phyloP scores from a whole-genome alignment of 30 jellyfish, hydroid and myxozoan genomes.

The Aurelia coerulea region DNA sequence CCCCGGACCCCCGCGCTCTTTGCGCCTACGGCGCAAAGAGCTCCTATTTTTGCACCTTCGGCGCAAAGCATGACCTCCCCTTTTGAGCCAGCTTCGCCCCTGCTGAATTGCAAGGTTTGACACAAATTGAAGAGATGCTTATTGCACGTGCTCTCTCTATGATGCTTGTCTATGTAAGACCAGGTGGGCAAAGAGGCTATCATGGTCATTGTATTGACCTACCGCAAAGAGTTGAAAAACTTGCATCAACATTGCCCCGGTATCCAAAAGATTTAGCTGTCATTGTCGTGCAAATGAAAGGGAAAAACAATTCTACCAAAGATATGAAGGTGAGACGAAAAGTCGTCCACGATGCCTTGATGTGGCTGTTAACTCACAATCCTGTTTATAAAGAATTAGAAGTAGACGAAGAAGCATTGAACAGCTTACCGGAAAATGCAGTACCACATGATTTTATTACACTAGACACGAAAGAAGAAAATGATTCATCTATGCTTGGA shows the following conservation, averaged over 20 bases:
- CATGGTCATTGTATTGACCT: slow-evolving; percentile 13
- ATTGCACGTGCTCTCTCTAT: slow-evolving; percentile 30
- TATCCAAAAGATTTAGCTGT: slow-evolving; percentile 1
- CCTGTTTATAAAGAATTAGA: slow-evolving; percentile 6
- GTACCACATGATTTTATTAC: background rate
- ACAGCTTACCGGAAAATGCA: background rate
- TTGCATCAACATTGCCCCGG: slow-evolving; percentile 8
- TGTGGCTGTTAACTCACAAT: slow-evolving; percentile 12
- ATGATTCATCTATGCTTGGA: background rate
- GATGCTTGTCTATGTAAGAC: slow-evolving; percentile 7
- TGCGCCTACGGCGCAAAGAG: too few species aligned
- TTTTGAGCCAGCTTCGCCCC: too few species aligned
- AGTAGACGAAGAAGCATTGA: background rate
- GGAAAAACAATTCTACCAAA: background rate
- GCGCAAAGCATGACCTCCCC: too few species aligned
- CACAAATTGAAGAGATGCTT: slow-evolving; percentile 42
- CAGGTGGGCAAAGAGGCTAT: slow-evolving; percentile 34
- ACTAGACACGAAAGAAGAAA: background rate
- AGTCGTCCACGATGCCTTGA: background rate
- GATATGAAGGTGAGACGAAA: background rate
- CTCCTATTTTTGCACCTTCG: too few species aligned
- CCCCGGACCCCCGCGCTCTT: too few species aligned
- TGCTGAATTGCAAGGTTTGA: slow-evolving; percentile 10
- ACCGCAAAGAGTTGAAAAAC: background rate
- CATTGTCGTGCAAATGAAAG: background rate